Conservation (phyloP, 2,888 invertebrate genomes). For the Gortyna flavago region DNA sequence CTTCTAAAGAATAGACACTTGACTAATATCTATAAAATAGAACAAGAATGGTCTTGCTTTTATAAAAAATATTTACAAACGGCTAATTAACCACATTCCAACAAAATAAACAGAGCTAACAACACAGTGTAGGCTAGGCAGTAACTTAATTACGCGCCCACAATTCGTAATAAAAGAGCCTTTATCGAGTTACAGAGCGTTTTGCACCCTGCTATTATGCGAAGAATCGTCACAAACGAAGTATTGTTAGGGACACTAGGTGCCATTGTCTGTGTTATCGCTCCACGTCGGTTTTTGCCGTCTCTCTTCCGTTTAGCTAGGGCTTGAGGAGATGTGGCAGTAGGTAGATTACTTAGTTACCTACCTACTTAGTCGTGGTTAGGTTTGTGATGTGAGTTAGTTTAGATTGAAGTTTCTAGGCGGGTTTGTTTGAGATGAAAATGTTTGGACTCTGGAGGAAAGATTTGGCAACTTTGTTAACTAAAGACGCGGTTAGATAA, state of each 20-base stretch:
- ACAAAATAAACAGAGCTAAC: constrained; percentile 77
- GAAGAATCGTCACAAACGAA: constrained; percentile 90
- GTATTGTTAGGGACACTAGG: constrained; percentile 88
- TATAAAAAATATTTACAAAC: background rate
- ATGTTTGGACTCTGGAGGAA: background rate
- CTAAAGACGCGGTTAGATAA: background rate
- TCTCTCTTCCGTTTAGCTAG: constrained; percentile 83
- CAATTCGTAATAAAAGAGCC: constrained; percentile 86
- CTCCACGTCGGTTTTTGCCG: constrained; percentile 86
- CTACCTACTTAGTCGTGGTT: background rate
- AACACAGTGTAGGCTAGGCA: constrained; percentile 78
- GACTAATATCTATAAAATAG: too few species aligned
- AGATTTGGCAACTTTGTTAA: background rate
- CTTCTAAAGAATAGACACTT: too few species aligned
- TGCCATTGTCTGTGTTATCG: constrained; percentile 89
- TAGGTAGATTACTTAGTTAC: constrained; percentile 68
- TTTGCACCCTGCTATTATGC: constrained; percentile 87
- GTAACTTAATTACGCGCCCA: constrained; percentile 87
- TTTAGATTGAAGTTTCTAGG: background rate
- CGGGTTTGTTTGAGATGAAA: background rate
- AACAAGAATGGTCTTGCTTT: too few species aligned
- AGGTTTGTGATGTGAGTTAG: background rate
- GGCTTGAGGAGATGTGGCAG: constrained; percentile 75
- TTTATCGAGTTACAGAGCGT: constrained; percentile 87
- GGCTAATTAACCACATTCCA: constrained; percentile 67